Evolutionary conservation across 1,140 invertebrate species (phyloP), one percentile per base, ranked within the genome.

Genomic region (Leptinotarsa undecemlineata): DNA sequence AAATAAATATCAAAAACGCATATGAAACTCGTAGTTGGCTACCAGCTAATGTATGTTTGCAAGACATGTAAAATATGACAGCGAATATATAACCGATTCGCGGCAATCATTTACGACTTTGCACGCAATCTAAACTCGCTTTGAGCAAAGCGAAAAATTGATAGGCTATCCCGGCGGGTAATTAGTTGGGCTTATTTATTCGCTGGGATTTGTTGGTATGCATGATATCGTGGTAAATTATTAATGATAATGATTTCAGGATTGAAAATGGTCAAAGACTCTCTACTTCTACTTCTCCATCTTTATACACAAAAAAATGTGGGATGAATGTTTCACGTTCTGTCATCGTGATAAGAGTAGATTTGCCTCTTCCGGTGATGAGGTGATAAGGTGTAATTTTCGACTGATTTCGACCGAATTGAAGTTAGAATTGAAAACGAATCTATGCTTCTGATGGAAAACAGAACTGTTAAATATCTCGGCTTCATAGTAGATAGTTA

Each of bases 31-130:
- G 75, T 70, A 76, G 71, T 76, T 73, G 57, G 77, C 77, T 78
- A 78, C 74, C 72, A 76, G 63, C 71, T 78, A 78, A 78, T 76
- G 74, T 73, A 78, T 74, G 72, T 73, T 61, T 48, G 74, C 62
- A 72, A 73, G 69, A 71, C 67, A 78, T 73, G 77, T 78, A 72
- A 78, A 78, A 73, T 76, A 78, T 75, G 57, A 64, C 64, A 48
- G 48, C 42, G 48, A 73, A 78, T 78, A 80, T 78, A 80, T 78
- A 69, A 73, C 66, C 66, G 67, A 76, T 72, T 61, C 60, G 33
- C 23, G 48, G 77, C 71, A 75, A 80, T 80, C 66, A 80, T 76
- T 80, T 80, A 78, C 20, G 60, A 61, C 77, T 76, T 78, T 71
- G 77, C 79, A 80, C 77, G 79, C 79, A 80, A 80, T 78, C 64